Conservation (phyloP, 53 echinoderm and acorn worm genomes). For the Paracentrotus lividus region DNA sequence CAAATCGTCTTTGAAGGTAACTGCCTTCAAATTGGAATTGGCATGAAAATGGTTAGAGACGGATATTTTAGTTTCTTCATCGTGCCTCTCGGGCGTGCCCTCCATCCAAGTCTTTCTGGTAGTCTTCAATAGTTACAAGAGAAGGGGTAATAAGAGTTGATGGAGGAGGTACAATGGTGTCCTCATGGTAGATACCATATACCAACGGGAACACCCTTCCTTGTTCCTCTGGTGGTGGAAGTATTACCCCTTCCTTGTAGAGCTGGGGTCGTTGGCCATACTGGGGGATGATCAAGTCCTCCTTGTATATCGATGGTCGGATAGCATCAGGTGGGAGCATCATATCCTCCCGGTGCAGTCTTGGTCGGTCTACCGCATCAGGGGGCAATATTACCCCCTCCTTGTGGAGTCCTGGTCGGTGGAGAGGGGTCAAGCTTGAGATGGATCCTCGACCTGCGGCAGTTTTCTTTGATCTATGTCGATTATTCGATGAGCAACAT, state of each 20-base stretch:
- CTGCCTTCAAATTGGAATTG: background rate
- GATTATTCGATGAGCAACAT: constrained; percentile 20
- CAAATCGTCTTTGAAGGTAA: background rate
- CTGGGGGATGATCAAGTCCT: constrained; percentile 17
- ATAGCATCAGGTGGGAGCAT: constrained; percentile 45
- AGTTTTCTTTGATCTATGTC: background rate
- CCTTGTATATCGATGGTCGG: constrained; percentile 23
- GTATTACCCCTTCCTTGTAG: constrained; percentile 38
- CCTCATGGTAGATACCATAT: constrained; percentile 57
- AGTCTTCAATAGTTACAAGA: constrained; percentile 27
- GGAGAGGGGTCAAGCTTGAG: constrained; percentile 25
- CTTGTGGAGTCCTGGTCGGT: background rate
- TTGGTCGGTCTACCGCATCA: constrained; percentile 7
- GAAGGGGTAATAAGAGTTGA: background rate
- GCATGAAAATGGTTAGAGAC: background rate
- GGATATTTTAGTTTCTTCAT: constrained; percentile 11
- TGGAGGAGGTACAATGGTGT: constrained; percentile 54
- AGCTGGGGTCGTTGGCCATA: constrained; percentile 41
- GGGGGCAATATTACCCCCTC: constrained; percentile 45
- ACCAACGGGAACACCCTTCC: background rate
- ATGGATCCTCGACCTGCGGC: background rate
- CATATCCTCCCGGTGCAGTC: background rate
- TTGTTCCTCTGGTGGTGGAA: background rate
- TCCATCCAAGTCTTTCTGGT: constrained; percentile 65
- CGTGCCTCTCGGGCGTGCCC: constrained; percentile 76